Base-by-base conservation (phyloP, 2,113 vertebrate species). In the Rattus rattus region DNA sequence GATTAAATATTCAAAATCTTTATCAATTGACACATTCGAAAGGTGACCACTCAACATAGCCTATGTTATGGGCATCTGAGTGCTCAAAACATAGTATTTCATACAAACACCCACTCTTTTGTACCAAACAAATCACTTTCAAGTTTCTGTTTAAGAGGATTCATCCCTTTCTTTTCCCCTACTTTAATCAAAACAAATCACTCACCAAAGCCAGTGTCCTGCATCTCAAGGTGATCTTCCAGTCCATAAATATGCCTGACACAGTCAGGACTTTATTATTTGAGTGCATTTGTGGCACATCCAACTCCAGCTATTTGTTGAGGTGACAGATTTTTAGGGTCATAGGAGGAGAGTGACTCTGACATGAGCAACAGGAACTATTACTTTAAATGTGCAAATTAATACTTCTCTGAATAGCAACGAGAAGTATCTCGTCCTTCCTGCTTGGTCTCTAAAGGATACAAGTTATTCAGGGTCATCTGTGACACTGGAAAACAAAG, bases 301-400 rank as follows among this genome's bases (percentile, higher is more conserved):
- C 83, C 39, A 36, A 88, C 13, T 94, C 73, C 6, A 59, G 76
- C 73, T 92, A 89, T 83, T 92, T 91, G 39, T 86, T 81, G 67
- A 86, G 72, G 91, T 77, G 39, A 92, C 70, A 94, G 76, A 86
- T 54, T 89, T 92, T 83, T 73, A 70, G 95, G 72, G 67, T 97
- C 8, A 26, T 22, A 69, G 49, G 80, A 93, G 20, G 39, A 86
- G 11, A 70, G 52, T 67, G 67, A 85, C 30, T 95, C 88, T 97
- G 76, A 73, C 47, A 63, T 2, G n/a, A 94, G 10, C 88, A 94
- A 88, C 26, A 84, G 61, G 14, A 94, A 88, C 36, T 54, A 56
- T 13, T 77, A 76, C 47, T 95, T 97, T 95, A 94, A 97, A 81
- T 96, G 54, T 95, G 33, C 56, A 96, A 95, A 95, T 95, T 79